Evolutionary conservation across 1,140 invertebrate genomes (phyloP), one percentile per base, ranked within the genome.

Genomic region (Drosophila paulistorum): DNA sequence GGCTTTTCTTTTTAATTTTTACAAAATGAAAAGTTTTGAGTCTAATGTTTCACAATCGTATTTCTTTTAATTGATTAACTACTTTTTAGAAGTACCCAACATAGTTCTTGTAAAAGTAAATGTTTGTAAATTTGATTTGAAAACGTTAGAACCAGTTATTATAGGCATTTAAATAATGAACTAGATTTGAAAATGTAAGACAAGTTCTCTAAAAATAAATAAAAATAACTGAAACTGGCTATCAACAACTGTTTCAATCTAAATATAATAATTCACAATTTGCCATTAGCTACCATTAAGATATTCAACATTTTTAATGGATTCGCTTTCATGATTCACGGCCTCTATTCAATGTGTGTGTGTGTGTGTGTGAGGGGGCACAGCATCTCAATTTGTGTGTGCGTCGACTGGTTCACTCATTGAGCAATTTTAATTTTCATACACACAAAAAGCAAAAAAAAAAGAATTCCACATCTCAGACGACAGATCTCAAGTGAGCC

Each of bases 401-500:
- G 37, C 6, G 30, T 7, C 45, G 45, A 51, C 45, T 51, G 45
- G 45, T 23, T 51, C 45, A 51, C 67, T 71, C 72, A 73, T 77
- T 86, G 73, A 70, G 79, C 65, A 86, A 86, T 79, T 14, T 48
- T 45, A 63, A 61, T 39, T 65, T 68, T 74, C 61, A 74, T 51
- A 20, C 33, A 65, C 58, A 39, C 3, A 9, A 37, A 62, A 39
- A 30, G 5, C n/a, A n/a, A 30, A 30, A 7, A 30, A 30, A 30
- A 30, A 30, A 30, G 3, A 20, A 64, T 77, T 76, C 69, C 54
- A 14, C 63, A 64, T 68, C 74, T 68, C 73, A 75, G 74, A 77
- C 73, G 74, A 77, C 66, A 77, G 66, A 61, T 77, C 37, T 35
- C 66, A 77, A 77, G 76, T 77, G 74, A 71, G 75, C 62, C 74